Conservation (phyloP, 2,113 vertebrate genomes). For the Callocephalon fimbriatum region DNA sequence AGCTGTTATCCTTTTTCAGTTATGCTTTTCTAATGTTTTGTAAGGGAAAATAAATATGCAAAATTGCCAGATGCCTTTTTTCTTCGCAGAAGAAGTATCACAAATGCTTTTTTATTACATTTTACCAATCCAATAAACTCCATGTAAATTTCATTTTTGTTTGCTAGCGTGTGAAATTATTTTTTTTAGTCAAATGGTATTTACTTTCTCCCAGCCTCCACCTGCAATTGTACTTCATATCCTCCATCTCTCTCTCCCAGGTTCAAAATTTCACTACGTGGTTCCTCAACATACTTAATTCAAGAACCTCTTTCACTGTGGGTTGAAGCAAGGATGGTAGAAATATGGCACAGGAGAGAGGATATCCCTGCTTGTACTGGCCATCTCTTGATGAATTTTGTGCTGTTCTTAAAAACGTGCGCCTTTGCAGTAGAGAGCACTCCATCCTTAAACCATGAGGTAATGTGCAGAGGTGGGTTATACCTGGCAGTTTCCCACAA, state of each 20-base stretch:
- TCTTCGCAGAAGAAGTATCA: conserved; percentile 74
- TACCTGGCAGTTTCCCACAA: background rate
- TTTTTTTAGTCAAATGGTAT: conserved; percentile 62
- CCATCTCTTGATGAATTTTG: background rate
- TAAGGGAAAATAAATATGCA: conserved; percentile 77
- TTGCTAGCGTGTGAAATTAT: conserved; percentile 69
- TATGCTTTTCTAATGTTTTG: conserved; percentile 72
- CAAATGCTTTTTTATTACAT: conserved; percentile 76
- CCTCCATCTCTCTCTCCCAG: background rate
- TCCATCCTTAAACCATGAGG: background rate
- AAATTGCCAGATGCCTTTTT: conserved; percentile 71
- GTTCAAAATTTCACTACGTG: background rate
- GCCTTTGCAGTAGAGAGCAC: background rate
- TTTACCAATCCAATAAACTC: conserved; percentile 75
- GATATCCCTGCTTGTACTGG: background rate
- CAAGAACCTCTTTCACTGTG: background rate
- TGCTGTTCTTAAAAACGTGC: background rate
- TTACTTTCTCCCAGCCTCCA: conserved; percentile 29
- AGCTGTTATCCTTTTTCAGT: conserved; percentile 69
- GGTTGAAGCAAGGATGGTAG: background rate
- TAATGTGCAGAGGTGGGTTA: background rate
- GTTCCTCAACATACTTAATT: background rate
- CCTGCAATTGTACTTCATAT: conserved; percentile 20
- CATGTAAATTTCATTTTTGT: conserved; percentile 65
- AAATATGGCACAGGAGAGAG: background rate